Conservation (phyloP, 2,113 vertebrate species). For the Oreotrochilus melanogaster region DNA sequence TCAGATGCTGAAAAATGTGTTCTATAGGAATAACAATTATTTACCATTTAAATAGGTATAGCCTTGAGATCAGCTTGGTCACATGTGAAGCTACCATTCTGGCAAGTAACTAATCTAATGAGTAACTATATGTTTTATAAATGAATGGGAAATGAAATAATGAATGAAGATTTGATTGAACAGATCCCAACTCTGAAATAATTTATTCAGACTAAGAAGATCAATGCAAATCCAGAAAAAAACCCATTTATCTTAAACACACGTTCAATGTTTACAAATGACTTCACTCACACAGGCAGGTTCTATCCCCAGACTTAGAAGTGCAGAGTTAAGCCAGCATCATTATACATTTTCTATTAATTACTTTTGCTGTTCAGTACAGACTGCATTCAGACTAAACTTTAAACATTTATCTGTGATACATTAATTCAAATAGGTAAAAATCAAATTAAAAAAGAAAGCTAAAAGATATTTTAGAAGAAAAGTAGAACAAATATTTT, state of each 20-base stretch:
- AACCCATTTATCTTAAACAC: background rate
- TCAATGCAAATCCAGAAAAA: background rate
- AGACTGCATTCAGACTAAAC: background rate
- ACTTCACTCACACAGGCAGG: background rate
- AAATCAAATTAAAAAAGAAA: background rate
- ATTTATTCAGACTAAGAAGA: background rate
- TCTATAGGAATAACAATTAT: background rate
- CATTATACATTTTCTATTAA: background rate
- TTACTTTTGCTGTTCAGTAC: background rate
- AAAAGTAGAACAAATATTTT: background rate
- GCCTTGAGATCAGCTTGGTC: background rate
- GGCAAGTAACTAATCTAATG: background rate
- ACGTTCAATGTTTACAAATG: background rate
- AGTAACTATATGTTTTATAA: background rate
- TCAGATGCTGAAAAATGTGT: background rate
- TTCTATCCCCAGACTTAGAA: background rate
- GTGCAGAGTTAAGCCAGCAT: background rate
- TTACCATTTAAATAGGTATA: background rate
- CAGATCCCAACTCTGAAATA: background rate
- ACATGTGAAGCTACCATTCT: background rate
- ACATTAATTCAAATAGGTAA: background rate
- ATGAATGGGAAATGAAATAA: background rate
- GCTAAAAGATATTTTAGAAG: background rate
- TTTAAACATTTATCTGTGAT: background rate
- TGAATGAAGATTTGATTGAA: background rate